These are phyloP conservation scores for Alexandromys fortis DNA, from an alignment of 2,113 vertebrate genomes.

Conservation along the genomic window DNA sequence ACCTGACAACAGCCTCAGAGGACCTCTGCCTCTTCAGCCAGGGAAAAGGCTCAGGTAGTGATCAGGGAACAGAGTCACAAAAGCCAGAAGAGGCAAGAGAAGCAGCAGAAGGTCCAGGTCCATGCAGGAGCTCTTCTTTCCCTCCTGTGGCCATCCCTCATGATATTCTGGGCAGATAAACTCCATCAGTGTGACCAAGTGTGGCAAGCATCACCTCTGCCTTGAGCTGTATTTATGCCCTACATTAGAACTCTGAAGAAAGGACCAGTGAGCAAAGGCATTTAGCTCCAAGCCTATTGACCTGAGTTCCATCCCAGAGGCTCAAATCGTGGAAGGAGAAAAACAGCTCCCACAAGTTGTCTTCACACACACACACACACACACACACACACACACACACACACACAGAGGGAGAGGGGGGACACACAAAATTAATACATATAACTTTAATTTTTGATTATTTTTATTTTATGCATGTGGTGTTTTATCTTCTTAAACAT, in stretches of 20 bases:
- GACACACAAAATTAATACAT: not conserved
- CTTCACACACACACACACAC: not conserved
- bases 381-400: not conserved
- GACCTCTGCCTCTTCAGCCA: not conserved
- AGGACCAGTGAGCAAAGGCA: not conserved
- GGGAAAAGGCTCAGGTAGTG: not conserved
- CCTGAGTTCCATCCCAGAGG: not conserved
- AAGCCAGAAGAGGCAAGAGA: not conserved
- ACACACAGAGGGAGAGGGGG: too few relatives aligned
- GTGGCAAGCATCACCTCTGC: not conserved
- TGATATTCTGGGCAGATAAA: not conserved
- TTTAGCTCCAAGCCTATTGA: not conserved
- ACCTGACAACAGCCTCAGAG: not conserved
- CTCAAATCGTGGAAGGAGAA: not conserved
- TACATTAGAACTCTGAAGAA: not conserved
- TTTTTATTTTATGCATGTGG: not conserved
- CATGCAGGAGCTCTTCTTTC: not conserved
- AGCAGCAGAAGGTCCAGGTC: not conserved
- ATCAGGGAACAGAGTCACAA: not conserved
- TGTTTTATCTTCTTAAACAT: not conserved
- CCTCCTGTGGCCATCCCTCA: not conserved
- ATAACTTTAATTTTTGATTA: not conserved
- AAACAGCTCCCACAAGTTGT: not conserved
- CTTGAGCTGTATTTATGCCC: not conserved
- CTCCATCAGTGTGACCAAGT: not conserved